Conservation (phyloP, 2,888 invertebrate species). For the Ophioninae sp. region DNA sequence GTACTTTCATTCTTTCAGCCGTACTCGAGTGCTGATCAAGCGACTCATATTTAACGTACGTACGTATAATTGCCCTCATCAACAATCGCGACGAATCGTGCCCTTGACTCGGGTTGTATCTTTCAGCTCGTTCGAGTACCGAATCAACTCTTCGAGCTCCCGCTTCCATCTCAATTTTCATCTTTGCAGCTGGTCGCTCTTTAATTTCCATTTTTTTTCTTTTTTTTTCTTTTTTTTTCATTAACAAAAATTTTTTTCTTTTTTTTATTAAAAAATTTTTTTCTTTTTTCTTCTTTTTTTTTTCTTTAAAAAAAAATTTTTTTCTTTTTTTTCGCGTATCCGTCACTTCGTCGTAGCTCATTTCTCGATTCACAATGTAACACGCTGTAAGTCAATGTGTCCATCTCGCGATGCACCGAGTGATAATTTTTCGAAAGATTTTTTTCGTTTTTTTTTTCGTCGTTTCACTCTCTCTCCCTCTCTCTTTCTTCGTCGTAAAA, state of each 20-base stretch:
- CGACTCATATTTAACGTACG: no score
- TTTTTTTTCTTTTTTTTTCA: background rate
- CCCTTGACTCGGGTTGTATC: background rate
- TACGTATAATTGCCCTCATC: slow-evolving; percentile 7
- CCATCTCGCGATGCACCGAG: slow-evolving; percentile 32
- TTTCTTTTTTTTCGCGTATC: background rate
- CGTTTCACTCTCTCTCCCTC: slow-evolving; percentile 29
- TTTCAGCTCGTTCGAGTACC: background rate
- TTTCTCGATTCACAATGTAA: background rate
- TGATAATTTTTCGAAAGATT: slow-evolving; percentile 6
- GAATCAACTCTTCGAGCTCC: background rate
- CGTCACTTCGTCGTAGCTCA: background rate
- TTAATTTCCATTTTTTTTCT: background rate
- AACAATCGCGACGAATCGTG: background rate
- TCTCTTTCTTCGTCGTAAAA: slow-evolving; percentile 1
- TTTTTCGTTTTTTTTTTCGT: slow-evolving; percentile 26
- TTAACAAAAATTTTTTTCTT: no score
- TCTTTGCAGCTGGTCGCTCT: background rate
- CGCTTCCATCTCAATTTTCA: slow-evolving; percentile 7
- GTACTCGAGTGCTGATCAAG: no score
- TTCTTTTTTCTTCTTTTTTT: background rate
- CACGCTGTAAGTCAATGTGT: slow-evolving; percentile 16
- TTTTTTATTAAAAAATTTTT: no score
- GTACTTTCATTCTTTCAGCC: no score
- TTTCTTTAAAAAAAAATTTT: no score